These are phyloP conservation scores for Prorops nasuta DNA, from an alignment of 1,140 invertebrate genomes.

Conservation along the genomic window DNA sequence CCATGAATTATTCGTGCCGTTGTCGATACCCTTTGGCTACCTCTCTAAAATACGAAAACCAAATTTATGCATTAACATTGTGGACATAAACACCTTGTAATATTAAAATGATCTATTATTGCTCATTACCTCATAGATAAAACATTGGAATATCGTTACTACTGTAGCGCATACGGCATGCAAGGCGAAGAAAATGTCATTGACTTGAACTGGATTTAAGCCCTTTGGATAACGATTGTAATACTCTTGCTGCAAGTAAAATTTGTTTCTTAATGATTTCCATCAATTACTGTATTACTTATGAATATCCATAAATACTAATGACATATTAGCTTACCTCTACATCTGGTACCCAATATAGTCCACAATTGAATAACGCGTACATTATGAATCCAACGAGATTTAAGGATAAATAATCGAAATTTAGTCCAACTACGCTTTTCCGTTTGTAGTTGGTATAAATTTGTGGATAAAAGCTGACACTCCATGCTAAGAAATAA, in stretches of 20 bases:
- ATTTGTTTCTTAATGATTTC: background rate
- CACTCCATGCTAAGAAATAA: conserved; percentile 96
- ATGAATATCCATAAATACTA: background rate
- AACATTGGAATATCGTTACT: conserved; percentile 85
- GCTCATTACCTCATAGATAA: conserved; percentile 82
- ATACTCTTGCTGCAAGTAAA: conserved; percentile 75
- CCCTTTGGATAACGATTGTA: conserved; percentile 76
- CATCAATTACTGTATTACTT: conserved; percentile 3
- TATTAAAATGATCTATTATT: background rate
- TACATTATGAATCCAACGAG: conserved; percentile 92
- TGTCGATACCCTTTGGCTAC: conserved; percentile 74
- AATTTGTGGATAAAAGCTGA: conserved; percentile 99
- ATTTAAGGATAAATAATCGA: conserved; percentile 93
- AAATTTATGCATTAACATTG: too few relatives aligned
- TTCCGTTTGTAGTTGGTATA: conserved; percentile 87
- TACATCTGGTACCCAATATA: conserved; percentile 80
- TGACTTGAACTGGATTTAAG: conserved; percentile 90
- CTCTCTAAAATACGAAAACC: conserved; percentile 62
- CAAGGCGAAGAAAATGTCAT: conserved; percentile 94
- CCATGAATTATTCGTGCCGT: conserved; percentile 69
- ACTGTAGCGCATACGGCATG: conserved; percentile 86
- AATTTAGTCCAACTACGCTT: conserved; percentile 96
- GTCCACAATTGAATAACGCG: conserved; percentile 87
- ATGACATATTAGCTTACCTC: conserved; percentile 61
- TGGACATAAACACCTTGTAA: too few relatives aligned